Evolutionary conservation across 64 coral and sea anemone genomes (phyloP).

Genomic region (Montipora capricornis): DNA sequence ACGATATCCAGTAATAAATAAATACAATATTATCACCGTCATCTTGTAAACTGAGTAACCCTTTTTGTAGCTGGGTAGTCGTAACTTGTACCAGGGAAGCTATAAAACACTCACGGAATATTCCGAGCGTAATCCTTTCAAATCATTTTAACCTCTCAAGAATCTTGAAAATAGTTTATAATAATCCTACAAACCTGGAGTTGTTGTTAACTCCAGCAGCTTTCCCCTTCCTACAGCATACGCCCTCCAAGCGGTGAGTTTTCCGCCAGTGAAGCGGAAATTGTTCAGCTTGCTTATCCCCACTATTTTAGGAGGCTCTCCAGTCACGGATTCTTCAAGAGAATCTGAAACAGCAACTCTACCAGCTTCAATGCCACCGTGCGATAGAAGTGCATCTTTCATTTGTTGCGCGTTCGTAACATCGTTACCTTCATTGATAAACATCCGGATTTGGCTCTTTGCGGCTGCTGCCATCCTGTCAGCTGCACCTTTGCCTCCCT

Average conservation of each 20-base stretch:
- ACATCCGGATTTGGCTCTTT: slow-evolving; percentile 34
- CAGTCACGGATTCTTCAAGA: neutral
- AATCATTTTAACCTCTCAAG: no score
- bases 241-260: slow-evolving; percentile 6
- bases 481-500: slow-evolving; percentile 37
- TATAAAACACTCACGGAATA: no score
- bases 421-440: slow-evolving; percentile 42
- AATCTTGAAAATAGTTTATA: no score
- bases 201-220: neutral
- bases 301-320: neutral
- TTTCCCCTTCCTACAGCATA: slow-evolving; percentile 39
- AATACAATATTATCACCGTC: no score
- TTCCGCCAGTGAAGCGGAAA: neutral
- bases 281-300: slow-evolving; percentile 52
- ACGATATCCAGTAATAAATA: no score
- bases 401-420: slow-evolving; percentile 38
- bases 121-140: no score
- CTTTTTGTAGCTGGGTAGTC: no score
- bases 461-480: slow-evolving; percentile 22
- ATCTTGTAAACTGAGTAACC: no score
- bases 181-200: neutral
- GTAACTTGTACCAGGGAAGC: no score
- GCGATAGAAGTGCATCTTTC: slow-evolving; percentile 11
- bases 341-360: no score
- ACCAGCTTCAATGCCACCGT: slow-evolving; percentile 18